Percentiles rank a stretch among this genome's conserved stretches.
phyloP scores from a whole-genome alignment of 2,888 invertebrate species.

The Apamea monoglypha region DNA sequence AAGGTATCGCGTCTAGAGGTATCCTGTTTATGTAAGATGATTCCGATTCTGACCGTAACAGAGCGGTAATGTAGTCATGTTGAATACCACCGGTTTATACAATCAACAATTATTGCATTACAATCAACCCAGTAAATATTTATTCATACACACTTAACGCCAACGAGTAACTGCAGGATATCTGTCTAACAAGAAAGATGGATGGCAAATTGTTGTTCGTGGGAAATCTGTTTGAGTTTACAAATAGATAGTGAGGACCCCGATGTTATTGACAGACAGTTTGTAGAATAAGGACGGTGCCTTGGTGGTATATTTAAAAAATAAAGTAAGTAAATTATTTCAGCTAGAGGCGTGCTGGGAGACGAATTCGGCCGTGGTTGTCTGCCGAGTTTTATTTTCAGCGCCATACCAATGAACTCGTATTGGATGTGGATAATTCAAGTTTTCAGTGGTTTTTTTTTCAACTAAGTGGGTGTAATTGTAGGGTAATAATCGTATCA shows the following conservation, averaged over 20 bases:
- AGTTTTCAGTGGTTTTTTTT: constrained; percentile 45
- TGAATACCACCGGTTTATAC: constrained; percentile 49
- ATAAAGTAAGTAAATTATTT: constrained; percentile 58
- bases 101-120: no score
- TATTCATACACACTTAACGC: constrained; percentile 23
- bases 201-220: constrained; percentile 4
- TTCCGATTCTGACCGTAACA: constrained; percentile 59
- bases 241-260: constrained; percentile 24
- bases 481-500: constrained; percentile 23
- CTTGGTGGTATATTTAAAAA: constrained; percentile 57
- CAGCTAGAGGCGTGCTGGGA: constrained; percentile 57
- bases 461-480: neutral
- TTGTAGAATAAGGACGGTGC: constrained; percentile 31
- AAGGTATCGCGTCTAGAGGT: constrained; percentile 55
- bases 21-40: constrained; percentile 72
- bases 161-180: constrained; percentile 15
- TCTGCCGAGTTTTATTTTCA: constrained; percentile 77
- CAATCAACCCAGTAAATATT: constrained; percentile 50
- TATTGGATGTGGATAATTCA: constrained; percentile 53
- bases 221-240: constrained; percentile 4
- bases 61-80: constrained; percentile 39
- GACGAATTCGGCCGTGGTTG: constrained; percentile 49
- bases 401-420: constrained; percentile 76
- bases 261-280: constrained; percentile 30
- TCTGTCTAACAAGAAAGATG: constrained; percentile 11